A percentile compares a stretch with the other conserved stretches of the same genome.
Evolutionary conservation across 2,113 vertebrate genomes (phyloP).

Genomic region (Sylvia atricapilla): DNA sequence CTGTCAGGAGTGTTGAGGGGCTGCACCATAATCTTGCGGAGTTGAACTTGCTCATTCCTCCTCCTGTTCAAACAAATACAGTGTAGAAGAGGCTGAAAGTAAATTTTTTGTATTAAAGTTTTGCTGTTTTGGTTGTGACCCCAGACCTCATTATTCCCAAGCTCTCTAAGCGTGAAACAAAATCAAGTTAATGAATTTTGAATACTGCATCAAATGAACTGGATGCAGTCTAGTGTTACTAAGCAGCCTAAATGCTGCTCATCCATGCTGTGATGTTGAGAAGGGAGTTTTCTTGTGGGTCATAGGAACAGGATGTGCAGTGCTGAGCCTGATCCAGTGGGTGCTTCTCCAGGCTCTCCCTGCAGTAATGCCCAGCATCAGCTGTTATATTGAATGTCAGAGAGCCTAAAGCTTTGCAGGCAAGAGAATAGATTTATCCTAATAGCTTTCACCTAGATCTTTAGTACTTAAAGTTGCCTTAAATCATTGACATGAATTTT

Average conservation of each 20-base stretch:
- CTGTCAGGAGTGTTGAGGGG: neutral
- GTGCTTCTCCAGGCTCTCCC: neutral
- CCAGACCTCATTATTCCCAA: conserved; percentile 28
- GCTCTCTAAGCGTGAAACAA: conserved; percentile 24
- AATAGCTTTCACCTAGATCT: neutral
- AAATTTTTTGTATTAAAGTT: neutral
- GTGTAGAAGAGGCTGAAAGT: neutral
- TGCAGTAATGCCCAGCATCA: neutral
- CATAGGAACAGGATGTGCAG: neutral
- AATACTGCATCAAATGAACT: neutral
- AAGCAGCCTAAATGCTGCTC: conserved; percentile 10
- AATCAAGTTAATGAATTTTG: conserved; percentile 60
- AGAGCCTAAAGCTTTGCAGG: neutral
- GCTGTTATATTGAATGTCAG: neutral
- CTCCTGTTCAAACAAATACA: neutral
- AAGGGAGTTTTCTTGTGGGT: neutral
- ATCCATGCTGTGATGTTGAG: neutral
- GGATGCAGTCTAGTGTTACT: conserved; percentile 6
- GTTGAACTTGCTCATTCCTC: neutral
- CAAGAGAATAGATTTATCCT: neutral
- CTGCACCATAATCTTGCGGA: neutral
- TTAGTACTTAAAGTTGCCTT: neutral
- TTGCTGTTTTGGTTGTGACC: neutral
- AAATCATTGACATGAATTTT: neutral
- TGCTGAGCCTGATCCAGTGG: neutral